Conservation (phyloP, 2,113 vertebrate species). For the Haplotaxodon microlepis region DNA sequence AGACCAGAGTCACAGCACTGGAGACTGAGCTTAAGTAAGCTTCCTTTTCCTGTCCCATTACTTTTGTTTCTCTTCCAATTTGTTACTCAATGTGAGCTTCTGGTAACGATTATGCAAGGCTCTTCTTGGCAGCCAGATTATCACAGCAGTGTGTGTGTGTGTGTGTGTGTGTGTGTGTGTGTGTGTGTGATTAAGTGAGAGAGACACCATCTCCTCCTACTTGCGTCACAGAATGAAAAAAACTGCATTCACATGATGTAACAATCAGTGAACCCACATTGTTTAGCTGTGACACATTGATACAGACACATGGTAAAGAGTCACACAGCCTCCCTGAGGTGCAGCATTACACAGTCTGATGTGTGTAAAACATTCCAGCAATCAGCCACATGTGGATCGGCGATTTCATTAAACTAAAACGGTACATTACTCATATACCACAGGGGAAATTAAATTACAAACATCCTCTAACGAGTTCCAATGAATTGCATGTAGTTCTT, state of each 20-base stretch:
- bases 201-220: not conserved
- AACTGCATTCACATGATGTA: not conserved
- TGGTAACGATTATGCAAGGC: not conserved
- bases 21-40: constrained; percentile 87
- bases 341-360: constrained; percentile 1
- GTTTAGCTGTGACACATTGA: not conserved
- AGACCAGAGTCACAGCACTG: constrained; percentile 77
- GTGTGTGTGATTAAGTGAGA: not conserved
- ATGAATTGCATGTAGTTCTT: not conserved
- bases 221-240: not conserved
- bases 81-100: not conserved
- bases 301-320: not conserved
- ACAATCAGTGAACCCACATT: not conserved
- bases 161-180: not conserved
- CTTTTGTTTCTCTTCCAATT: not conserved
- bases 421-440: not conserved
- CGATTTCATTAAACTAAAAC: constrained; percentile 10
- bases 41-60: not conserved
- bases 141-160: not conserved
- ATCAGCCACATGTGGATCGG: not conserved
- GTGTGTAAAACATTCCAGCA: not conserved
- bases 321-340: not conserved
- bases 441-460: constrained; percentile 2
- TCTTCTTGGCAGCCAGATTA: not conserved
- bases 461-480: not conserved